Evolutionary conservation across 2,888 invertebrate genomes (phyloP), one percentile per base, ranked within the genome.

Genomic region (Synergus laeviventris): DNA sequence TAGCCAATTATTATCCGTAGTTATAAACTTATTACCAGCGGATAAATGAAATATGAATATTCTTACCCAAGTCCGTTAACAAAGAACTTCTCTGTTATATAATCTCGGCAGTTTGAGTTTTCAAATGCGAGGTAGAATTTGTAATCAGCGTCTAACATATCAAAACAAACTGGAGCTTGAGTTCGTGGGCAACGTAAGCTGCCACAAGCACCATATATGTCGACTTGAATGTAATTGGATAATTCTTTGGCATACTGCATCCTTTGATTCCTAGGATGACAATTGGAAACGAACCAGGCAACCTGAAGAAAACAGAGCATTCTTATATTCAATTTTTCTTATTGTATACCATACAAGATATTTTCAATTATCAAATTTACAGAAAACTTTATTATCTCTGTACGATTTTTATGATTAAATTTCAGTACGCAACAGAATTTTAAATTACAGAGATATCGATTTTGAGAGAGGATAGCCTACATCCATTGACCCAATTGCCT

Each of bases 261-360:
- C 14, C 99, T 94, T 3, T 95, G 95, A 91, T 99, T 99, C 75
- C 97, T 94, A 4, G 98, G 98, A 81, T 96, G 97, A 90, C 99
- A 99, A 91, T 99, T 99, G 54, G 98, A 98, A 75, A 99, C 98
- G 92, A 99, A 99, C 99, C 98, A 99, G 75, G 98, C 99, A 8
- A 98, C 95, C 94, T 94, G 87, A 73, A 78, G 11, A 24, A 39
- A 1, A 14, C 21, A 11, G 21, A 31, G 0, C 31, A n/a, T 16
- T 38, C 11, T 39, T 18, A n/a, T 21, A 2, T 18, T 59, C 8
- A 18, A 24, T 21, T 59, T 21, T 4, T 21, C 12, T 18, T 59
- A 24, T 24, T 24, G 24, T 24, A 24, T 24, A 24, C 1, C 2
- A 24, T 24, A 24, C 1, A 24, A 24, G 24, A 24, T 24, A 24